Base-by-base conservation (phyloP, 2,888 invertebrate genomes). In the Bembecia ichneumoniformis region DNA sequence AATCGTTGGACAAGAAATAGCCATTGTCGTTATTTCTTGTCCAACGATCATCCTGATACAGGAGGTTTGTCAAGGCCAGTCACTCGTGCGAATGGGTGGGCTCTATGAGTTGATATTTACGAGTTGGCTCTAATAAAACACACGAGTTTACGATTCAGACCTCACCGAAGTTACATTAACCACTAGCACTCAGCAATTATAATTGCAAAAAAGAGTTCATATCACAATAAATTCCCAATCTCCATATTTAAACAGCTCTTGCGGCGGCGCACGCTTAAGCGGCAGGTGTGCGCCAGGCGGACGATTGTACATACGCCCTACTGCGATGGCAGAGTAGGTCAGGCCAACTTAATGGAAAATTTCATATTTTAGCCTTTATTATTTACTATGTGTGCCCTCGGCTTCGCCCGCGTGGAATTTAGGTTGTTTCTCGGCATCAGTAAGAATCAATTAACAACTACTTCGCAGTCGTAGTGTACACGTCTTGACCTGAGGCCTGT, bases 201-300 rank as follows among this genome's bases (percentile, higher is more conserved):
- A 40, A 40, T 40, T 40, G 40, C 40, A 40, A 40, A 40, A 40
- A 40, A 13, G 40, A 11, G 40, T 40, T 40, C 3, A 40, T 53
- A 51, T 44, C 47, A 50, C 57, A 57, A 62, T 64, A 68, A 63
- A 64, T 62, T 59, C 59, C 52, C 56, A 64, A 66, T 67, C 59
- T 63, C 59, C 64, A 66, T 67, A 65, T 57, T 64, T 57, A 50
- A 49, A 47, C 51, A 57, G 58, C 58, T 55, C 17, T 44, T 11
- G 13, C 69, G 64, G 69, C 62, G 65, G 69, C 63, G 68, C 69
- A 60, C 62, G 65, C 68, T 68, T 61, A 20, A 10, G 16, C 54
- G 58, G 65, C 68, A 65, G 67, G 68, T 67, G 71, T 55, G 51
- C 50, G 36, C 11, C 44, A 16, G 43, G 51, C 52, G 43, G 3